phyloP scores from a whole-genome alignment of 2,797 vertebrate species.

The Mycteria americana region DNA sequence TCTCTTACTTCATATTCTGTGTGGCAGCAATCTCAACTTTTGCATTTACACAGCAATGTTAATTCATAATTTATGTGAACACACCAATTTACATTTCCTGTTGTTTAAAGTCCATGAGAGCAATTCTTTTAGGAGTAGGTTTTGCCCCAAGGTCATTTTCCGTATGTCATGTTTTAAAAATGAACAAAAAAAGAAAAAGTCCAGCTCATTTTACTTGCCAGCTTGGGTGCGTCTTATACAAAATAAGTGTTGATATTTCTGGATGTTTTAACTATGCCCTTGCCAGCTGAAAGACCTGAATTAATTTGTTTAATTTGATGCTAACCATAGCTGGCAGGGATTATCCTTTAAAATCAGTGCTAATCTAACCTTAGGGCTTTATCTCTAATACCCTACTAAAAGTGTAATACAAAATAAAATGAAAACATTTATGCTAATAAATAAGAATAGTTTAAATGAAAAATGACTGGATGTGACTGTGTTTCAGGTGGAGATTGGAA shows the following conservation, averaged over 20 bases:
- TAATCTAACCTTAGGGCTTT: background rate
- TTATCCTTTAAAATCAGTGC: background rate
- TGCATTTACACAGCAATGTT: background rate
- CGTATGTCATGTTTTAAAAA: background rate
- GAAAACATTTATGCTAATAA: background rate
- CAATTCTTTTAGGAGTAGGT: background rate
- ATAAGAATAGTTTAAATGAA: background rate
- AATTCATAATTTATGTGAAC: background rate
- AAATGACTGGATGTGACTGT: background rate
- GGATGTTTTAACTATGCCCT: constrained; percentile 29
- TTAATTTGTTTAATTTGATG: background rate
- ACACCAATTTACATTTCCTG: background rate
- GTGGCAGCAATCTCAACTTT: background rate
- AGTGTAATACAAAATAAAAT: background rate
- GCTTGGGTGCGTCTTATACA: rapidly evolving
- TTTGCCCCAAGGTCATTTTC: background rate
- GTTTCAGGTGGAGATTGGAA: constrained; percentile 94
- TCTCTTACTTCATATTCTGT: background rate
- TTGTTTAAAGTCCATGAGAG: background rate
- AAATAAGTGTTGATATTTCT: background rate
- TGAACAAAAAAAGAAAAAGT: background rate
- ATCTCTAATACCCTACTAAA: background rate
- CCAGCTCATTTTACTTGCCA: background rate
- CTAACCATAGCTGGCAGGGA: background rate
- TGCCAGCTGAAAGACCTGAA: background rate